Evolutionary conservation across 1,140 invertebrate species (phyloP).

Genomic region (Alviniconcha marisindica): DNA sequence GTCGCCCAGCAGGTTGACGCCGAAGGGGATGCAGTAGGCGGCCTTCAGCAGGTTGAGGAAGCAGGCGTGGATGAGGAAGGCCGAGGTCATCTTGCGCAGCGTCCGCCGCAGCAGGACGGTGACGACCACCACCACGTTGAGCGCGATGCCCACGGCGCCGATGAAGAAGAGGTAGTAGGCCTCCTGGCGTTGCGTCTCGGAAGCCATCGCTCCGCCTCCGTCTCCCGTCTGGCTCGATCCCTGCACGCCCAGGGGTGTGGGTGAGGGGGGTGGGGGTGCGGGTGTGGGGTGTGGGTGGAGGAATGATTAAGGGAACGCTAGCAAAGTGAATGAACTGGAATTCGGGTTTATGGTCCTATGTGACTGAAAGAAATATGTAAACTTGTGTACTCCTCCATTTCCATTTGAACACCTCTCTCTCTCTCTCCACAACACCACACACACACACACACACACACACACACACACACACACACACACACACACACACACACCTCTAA

Average conservation of each 20-base stretch:
- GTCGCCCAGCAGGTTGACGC: constrained; percentile 68
- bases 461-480: not conserved
- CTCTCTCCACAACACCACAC: not conserved
- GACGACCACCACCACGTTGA: constrained; percentile 71
- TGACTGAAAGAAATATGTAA: no score
- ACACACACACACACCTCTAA: not conserved
- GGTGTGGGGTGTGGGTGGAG: no score
- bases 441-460: not conserved
- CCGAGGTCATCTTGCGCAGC: constrained; percentile 70
- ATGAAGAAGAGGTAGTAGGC: constrained; percentile 74
- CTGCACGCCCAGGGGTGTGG: no score
- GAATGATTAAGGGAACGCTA: no score
- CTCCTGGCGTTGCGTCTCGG: constrained; percentile 61
- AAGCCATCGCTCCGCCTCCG: not conserved
- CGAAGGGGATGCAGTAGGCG: constrained; percentile 74
- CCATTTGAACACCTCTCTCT: not conserved
- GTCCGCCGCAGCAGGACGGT: constrained; percentile 62
- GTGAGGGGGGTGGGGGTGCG: no score
- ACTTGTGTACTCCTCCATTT: no score
- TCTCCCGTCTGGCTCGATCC: not conserved
- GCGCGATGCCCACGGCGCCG: constrained; percentile 64
- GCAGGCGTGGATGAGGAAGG: constrained; percentile 72
- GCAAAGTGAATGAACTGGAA: no score
- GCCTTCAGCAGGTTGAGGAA: constrained; percentile 72
- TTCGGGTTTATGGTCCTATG: no score